Evolutionary conservation across 2,888 invertebrate species (phyloP), one percentile per base, ranked within the genome.

Genomic region (Nowickia ferox): DNA sequence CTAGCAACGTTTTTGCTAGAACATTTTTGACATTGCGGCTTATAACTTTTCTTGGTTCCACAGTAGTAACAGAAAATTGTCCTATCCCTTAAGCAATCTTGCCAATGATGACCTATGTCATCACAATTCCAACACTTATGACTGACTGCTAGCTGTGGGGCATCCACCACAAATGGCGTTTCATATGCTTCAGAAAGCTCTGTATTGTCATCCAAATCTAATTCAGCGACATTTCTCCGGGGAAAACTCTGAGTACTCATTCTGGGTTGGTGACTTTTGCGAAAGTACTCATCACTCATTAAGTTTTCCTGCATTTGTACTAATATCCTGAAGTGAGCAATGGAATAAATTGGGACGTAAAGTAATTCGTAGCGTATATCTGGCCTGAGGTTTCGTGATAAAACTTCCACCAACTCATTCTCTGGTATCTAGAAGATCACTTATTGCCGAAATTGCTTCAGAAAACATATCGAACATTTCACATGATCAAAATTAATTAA

Each of bases 61-160:
- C 75, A 66, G n/a, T 63, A 63, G n/a, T 75, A 75, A 46, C 75
- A 75, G 17, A 75, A 75, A 22, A 75, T 63, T 9, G 30, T 46
- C n/a, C 75, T 46, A 10, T 59, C 46, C 8, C 13, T 19, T 38
- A 75, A 22, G 40, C 63, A 75, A 40, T 51, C 61, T 4, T 63
- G 30, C 63, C 51, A 75, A 19, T 13, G 19, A 38, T 75, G 75
- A 15, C 63, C 75, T 9, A 40, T 9, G 6, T 61, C n/a, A 42
- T 66, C 66, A 55, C 66, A 77, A 44, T 77, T 77, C 76, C 76
- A 77, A 44, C 76, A 77, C 4, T 55, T 3, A 13, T 8, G 10
- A 22, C 5, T 55, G 10, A n/a, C n/a, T n/a, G n/a, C n/a, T n/a
- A n/a, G n/a, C n/a, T n/a, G 55, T 8, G 22, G 17, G 0, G 42